These are phyloP conservation scores for Drosophila kanekoi DNA, from an alignment of 2,888 invertebrate species.

Conservation along the genomic window DNA sequence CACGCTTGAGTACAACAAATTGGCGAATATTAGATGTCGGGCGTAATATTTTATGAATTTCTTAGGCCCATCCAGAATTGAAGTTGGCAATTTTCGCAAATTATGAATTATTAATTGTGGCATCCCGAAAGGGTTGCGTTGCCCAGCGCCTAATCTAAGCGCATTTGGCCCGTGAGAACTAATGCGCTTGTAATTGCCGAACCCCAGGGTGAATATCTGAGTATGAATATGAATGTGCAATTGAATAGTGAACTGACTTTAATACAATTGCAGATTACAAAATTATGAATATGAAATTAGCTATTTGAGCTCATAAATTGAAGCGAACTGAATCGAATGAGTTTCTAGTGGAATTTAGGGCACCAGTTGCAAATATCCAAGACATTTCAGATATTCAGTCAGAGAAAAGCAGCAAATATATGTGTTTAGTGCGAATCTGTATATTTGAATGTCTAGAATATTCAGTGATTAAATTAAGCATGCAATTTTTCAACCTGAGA, in stretches of 20 bases:
- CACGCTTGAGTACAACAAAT: slow-evolving; percentile 74
- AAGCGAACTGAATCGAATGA: slow-evolving; percentile 26
- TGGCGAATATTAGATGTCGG: slow-evolving; percentile 47
- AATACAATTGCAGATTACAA: slow-evolving; percentile 66
- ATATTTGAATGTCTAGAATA: too few species aligned
- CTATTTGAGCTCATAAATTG: slow-evolving; percentile 21
- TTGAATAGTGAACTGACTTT: slow-evolving; percentile 36
- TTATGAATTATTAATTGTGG: slow-evolving; percentile 78
- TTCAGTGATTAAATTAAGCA: too few species aligned
- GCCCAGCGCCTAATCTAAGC: slow-evolving; percentile 46
- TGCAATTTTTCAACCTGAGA: too few species aligned
- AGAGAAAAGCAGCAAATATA: not conserved
- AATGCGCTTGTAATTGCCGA: slow-evolving; percentile 71
- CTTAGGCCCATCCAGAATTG: slow-evolving; percentile 33
- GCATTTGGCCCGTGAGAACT: slow-evolving; percentile 74
- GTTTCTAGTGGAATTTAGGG: slow-evolving; percentile 15
- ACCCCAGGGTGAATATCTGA: slow-evolving; percentile 40
- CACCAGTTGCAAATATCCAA: not conserved
- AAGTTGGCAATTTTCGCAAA: slow-evolving; percentile 55
- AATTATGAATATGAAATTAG: slow-evolving; percentile 74
- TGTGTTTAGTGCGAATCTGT: not conserved
- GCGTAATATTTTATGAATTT: slow-evolving; percentile 62
- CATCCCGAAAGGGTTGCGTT: slow-evolving; percentile 37
- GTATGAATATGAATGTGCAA: slow-evolving; percentile 25
- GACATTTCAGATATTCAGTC: not conserved